Evolutionary conservation across 2,113 vertebrate species (phyloP), one percentile per base, ranked within the genome.

Genomic region (Pangasianodon gigas): DNA sequence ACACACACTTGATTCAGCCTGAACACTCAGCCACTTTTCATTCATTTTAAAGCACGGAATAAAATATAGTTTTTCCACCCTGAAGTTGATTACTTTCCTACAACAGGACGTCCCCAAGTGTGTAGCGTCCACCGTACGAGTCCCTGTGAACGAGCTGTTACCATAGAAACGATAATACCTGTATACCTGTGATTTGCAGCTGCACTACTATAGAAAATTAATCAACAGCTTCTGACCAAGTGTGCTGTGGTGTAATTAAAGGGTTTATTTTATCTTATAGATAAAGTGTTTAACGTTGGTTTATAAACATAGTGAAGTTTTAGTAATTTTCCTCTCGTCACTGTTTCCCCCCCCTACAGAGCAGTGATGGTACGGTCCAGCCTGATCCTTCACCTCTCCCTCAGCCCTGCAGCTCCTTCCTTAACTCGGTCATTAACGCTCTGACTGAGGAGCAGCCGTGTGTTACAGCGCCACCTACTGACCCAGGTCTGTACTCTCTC

Each of bases 371-470:
- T 56, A 54, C 51, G 8, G 51, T 21, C 80, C 81, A 26, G 19
- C 41, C 89, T 13, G 92, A 94, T 3, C 2, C 86, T 48, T 60
- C 41, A 13, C 1, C 56, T 14, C 91, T 90, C 11, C 87, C 65
- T 13, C 90, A 90, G 6, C 48, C 91, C 10, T 90, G 93, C 69
- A 81, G 87, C 90, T 96, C 95, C 2, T 96, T 96, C 80, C 92
- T 96, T 0, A 91, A 92, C 94, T 93, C 94, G 16, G 54, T 96
- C 87, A 95, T 95, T 90, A 92, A 92, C 26, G 94, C 95, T 14
- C 88, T 95, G 90, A 93, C 93, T 32, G 71, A 89, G 48, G 94
- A 95, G 16, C 88, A 92, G 7, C 91, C 90, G 14, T 85, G 92
- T 41, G 92, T 88, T 0, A 5, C 7, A 60, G 48, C 41, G 1